These are phyloP conservation scores for Aphelinus certus DNA, from an alignment of 1,140 invertebrate genomes.

Conservation along the genomic window DNA sequence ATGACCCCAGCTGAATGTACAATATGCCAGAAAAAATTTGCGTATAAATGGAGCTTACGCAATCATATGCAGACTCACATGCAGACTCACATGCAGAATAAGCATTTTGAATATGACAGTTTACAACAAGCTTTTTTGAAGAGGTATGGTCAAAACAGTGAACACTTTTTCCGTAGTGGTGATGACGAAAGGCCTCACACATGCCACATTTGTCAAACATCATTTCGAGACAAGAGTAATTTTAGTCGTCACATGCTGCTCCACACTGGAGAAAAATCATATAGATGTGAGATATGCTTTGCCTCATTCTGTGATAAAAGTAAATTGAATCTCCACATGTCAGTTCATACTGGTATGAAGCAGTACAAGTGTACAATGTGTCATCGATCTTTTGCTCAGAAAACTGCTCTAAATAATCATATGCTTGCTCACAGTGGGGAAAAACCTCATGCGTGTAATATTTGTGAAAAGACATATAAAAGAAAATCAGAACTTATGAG, in stretches of 20 bases:
- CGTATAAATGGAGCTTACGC: slow-evolving; percentile 68
- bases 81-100: slow-evolving; percentile 54
- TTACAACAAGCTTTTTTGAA: slow-evolving; percentile 51
- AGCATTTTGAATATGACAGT: slow-evolving; percentile 71
- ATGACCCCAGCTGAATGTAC: slow-evolving; percentile 68
- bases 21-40: slow-evolving; percentile 67
- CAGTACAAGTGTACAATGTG: slow-evolving; percentile 76
- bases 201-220: slow-evolving; percentile 66
- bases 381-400: slow-evolving; percentile 55
- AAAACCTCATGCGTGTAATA: slow-evolving; percentile 67
- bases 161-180: slow-evolving; percentile 37
- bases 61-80: slow-evolving; percentile 80
- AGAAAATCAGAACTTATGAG: slow-evolving; percentile 66
- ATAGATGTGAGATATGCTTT: slow-evolving; percentile 64
- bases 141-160: slow-evolving; percentile 41
- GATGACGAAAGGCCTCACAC: slow-evolving; percentile 58
- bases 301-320: slow-evolving; percentile 66
- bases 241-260: slow-evolving; percentile 63
- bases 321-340: slow-evolving; percentile 73
- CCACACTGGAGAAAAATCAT: slow-evolving; percentile 65
- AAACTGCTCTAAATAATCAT: slow-evolving; percentile 60
- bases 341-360: slow-evolving; percentile 74
- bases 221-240: slow-evolving; percentile 66
- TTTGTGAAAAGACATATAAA: slow-evolving; percentile 66
- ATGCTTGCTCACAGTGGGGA: slow-evolving; percentile 63